Evolutionary conservation across 2,113 vertebrate genomes (phyloP).

Genomic region (Boleophthalmus pectinirostris): DNA sequence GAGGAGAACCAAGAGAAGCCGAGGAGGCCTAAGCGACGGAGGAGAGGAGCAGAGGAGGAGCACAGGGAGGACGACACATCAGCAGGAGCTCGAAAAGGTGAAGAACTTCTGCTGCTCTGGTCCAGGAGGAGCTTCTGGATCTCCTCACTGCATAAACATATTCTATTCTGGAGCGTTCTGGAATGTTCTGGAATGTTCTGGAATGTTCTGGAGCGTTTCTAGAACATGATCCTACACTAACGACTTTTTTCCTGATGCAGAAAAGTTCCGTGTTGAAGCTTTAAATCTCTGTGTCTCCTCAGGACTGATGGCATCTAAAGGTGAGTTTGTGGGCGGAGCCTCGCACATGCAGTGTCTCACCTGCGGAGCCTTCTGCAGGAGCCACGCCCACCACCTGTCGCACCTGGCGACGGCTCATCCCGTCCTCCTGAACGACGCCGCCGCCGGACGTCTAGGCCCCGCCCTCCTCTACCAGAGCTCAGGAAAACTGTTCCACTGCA

Average conservation of each 20-base stretch:
- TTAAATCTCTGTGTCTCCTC: not conserved
- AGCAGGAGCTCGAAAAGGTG: not conserved
- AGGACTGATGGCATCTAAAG: not conserved
- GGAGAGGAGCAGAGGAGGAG: not conserved
- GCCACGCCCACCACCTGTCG: conserved; percentile 61
- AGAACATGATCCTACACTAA: too few species aligned
- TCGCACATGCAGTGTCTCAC: conserved; percentile 55
- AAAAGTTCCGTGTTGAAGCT: too few species aligned
- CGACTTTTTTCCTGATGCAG: too few species aligned
- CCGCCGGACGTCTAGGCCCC: conserved; percentile 61
- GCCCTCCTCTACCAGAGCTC: conserved; percentile 63
- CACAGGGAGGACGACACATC: not conserved
- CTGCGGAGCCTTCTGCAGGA: conserved; percentile 57
- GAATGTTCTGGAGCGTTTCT: too few species aligned
- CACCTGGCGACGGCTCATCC: conserved; percentile 60
- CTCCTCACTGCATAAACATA: too few species aligned
- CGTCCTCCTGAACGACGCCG: conserved; percentile 25
- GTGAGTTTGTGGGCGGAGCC: conserved; percentile 16
- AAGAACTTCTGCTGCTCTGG: not conserved
- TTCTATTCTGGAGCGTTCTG: too few species aligned
- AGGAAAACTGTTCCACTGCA: conserved; percentile 62
- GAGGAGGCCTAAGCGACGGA: not conserved
- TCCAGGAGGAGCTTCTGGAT: not conserved
- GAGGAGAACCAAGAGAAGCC: not conserved
- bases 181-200: too few species aligned